Evolutionary conservation across 2,888 invertebrate genomes (phyloP).

Genomic region (Plagodis dolabraria): DNA sequence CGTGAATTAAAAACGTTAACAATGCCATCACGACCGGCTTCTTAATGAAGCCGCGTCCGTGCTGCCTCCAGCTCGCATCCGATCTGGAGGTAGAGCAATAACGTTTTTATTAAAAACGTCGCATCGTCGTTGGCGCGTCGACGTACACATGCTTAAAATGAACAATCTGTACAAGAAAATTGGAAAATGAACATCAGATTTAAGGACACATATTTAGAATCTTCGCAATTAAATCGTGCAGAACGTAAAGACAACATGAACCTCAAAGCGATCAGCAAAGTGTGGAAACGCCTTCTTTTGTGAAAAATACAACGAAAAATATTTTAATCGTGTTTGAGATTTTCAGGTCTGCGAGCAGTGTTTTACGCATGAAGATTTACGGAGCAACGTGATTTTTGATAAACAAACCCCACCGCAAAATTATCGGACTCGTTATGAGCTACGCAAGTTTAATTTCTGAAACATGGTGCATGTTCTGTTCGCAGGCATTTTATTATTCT

Average conservation of each 20-base stretch:
- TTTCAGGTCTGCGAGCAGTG: constrained; percentile 5
- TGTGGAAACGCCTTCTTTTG: constrained; percentile 19
- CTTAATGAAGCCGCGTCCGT: constrained; percentile 73
- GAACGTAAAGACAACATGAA: constrained; percentile 22
- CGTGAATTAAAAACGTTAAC: constrained; percentile 84
- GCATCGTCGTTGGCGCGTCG: constrained; percentile 25
- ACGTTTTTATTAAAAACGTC: neutral
- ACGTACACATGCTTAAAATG: constrained; percentile 41
- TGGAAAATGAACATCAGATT: no score
- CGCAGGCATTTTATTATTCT: constrained; percentile 4
- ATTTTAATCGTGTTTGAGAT: constrained; percentile 18
- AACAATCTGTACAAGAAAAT: no score
- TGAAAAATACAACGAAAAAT: constrained; percentile 21
- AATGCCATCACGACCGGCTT: constrained; percentile 72
- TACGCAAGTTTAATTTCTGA: constrained; percentile 16
- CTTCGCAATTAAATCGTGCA: constrained; percentile 29
- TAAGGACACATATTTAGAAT: no score
- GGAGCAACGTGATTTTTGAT: constrained; percentile 8
- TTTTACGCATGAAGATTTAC: constrained; percentile 16
- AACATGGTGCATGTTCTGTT: neutral
- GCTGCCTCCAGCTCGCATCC: constrained; percentile 39
- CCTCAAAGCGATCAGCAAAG: constrained; percentile 11
- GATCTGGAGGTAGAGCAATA: constrained; percentile 19
- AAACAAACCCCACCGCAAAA: constrained; percentile 4
- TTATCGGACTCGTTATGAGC: constrained; percentile 17